phyloP scores from a whole-genome alignment of 2,888 invertebrate species.

The Coenonympha arcania region DNA sequence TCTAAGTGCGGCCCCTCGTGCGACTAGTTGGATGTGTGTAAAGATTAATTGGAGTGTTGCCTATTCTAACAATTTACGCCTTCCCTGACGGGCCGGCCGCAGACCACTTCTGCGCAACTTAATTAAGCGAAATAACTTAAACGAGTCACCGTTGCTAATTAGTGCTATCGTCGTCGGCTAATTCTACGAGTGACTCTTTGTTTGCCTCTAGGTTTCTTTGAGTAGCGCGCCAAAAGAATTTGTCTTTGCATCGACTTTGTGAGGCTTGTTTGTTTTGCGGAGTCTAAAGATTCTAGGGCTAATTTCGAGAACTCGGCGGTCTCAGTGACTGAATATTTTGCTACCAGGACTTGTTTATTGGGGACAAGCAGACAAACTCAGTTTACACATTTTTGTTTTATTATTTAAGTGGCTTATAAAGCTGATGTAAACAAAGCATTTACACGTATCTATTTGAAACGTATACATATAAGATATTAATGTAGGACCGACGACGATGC shows the following conservation, averaged over 20 bases:
- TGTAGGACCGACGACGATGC: no score
- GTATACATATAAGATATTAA: no score
- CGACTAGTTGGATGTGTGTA: constrained; percentile 71
- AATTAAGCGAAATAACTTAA: constrained; percentile 75
- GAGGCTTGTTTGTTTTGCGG: constrained; percentile 64
- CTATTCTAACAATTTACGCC: constrained; percentile 70
- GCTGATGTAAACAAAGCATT: no score
- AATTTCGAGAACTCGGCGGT: constrained; percentile 20
- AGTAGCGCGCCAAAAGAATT: constrained; percentile 69
- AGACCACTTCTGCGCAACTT: constrained; percentile 73
- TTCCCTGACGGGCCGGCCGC: constrained; percentile 64
- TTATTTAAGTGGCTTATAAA: no score
- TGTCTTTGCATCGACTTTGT: constrained; percentile 69
- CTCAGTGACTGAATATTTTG: neutral
- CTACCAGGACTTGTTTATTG: neutral
- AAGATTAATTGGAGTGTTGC: constrained; percentile 74
- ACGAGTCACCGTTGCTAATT: constrained; percentile 72
- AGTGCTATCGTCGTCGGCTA: constrained; percentile 69
- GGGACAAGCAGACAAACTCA: neutral
- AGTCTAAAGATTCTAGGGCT: constrained; percentile 37
- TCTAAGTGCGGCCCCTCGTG: constrained; percentile 63
- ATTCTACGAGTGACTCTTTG: constrained; percentile 70
- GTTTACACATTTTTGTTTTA: no score
- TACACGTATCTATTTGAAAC: no score
- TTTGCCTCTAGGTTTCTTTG: constrained; percentile 66